These are phyloP conservation scores for Lichenostomus cassidix DNA, from an alignment of 2,113 vertebrate genomes.

Conservation along the genomic window DNA sequence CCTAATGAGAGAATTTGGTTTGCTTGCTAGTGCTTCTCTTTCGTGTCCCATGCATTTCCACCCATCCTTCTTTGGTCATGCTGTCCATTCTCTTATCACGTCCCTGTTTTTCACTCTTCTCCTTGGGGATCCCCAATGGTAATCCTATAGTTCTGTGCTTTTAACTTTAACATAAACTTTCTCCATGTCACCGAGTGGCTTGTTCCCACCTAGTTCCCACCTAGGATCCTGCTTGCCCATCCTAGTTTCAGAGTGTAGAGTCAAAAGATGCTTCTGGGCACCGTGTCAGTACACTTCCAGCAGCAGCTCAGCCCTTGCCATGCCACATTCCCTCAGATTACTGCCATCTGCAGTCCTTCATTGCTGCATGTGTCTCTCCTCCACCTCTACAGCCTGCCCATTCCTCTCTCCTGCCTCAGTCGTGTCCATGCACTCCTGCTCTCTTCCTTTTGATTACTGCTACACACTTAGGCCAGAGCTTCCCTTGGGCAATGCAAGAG, in stretches of 20 bases:
- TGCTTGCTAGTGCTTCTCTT: not conserved
- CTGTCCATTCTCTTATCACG: not conserved
- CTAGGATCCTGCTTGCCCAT: not conserved
- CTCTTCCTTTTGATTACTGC: not conserved
- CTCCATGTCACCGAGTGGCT: not conserved
- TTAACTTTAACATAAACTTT: not conserved
- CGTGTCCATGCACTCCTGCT: not conserved
- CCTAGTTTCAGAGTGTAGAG: not conserved
- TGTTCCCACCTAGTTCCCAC: not conserved
- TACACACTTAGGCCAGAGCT: not conserved
- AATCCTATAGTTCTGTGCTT: not conserved
- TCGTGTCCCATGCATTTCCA: not conserved
- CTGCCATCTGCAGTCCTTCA: not conserved
- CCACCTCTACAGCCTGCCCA: not conserved
- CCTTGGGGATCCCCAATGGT: not conserved
- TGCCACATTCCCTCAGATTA: no score
- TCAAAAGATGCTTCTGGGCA: not conserved
- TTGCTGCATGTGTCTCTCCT: accelerated
- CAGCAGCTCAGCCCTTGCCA: not conserved
- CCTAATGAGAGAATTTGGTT: not conserved
- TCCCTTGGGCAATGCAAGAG: not conserved
- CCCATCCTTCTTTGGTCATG: not conserved
- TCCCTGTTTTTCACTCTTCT: not conserved
- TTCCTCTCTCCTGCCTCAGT: not conserved
- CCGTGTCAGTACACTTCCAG: accelerated